These are phyloP conservation scores for Falco peregrinus DNA, from an alignment of 2,797 vertebrate genomes.

Conservation along the genomic window DNA sequence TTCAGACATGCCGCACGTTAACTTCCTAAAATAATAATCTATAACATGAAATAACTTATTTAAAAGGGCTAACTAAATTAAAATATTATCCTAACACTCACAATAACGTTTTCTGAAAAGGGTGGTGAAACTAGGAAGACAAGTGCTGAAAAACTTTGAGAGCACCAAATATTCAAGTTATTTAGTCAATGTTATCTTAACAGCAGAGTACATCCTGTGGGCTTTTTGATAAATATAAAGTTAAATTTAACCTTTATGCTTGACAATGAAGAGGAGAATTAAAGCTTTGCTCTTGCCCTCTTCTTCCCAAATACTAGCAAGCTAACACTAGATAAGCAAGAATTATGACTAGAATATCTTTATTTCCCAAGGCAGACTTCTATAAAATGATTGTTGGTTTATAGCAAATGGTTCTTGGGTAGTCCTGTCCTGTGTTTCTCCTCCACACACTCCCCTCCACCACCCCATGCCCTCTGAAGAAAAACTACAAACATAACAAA, in stretches of 20 bases:
- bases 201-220: background rate
- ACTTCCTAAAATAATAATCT: background rate
- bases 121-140: background rate
- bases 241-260: background rate
- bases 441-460: background rate
- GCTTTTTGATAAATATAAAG: background rate
- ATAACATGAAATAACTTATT: background rate
- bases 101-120: background rate
- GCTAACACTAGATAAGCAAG: background rate
- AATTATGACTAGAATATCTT: background rate
- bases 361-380: background rate
- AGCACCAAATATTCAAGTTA: background rate
- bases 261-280: background rate
- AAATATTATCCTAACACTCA: background rate
- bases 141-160: background rate
- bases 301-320: background rate
- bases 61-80: background rate
- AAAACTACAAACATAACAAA: background rate
- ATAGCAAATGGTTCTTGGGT: background rate
- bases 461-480: rapidly evolving
- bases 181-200: background rate
- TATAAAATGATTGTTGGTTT: background rate
- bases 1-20: background rate
- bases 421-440: background rate
- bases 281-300: background rate